These are phyloP conservation scores for Datnioides undecimradiatus DNA, from an alignment of 2,113 vertebrate genomes.

Conservation along the genomic window DNA sequence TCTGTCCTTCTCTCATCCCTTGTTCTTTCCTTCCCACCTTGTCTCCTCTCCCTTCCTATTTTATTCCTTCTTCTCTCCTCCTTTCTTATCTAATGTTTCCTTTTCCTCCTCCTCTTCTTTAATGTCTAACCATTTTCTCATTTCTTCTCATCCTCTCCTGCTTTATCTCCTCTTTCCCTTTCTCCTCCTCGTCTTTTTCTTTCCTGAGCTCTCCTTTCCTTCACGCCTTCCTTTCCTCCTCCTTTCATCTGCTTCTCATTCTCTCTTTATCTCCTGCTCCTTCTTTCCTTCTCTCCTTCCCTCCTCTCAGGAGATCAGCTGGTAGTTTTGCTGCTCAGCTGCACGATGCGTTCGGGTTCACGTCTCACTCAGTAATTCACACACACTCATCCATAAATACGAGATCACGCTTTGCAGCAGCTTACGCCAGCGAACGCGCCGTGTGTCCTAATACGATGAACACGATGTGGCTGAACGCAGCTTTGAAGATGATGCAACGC, in stretches of 20 bases:
- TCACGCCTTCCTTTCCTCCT: background rate
- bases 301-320: background rate
- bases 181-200: too few species aligned
- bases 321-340: background rate
- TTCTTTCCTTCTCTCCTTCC: background rate
- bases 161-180: too few species aligned
- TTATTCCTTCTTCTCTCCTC: too few species aligned
- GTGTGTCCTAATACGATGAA: constrained; percentile 29
- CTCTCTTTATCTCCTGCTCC: background rate
- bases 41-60: background rate
- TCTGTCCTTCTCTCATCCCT: background rate
- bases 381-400: constrained; percentile 30
- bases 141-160: background rate
- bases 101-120: too few species aligned
- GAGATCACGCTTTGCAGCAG: constrained; percentile 26
- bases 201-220: background rate
- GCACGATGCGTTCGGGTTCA: too few species aligned
- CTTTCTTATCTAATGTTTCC: too few species aligned
- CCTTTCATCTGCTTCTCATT: too few species aligned
- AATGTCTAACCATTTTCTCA: too few species aligned
- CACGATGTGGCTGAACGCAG: constrained; percentile 34
- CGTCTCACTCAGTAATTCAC: constrained; percentile 33
- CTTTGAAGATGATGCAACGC: constrained; percentile 66
- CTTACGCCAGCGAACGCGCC: constrained; percentile 20
- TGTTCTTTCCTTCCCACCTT: too few species aligned